Base-by-base conservation (phyloP, 2,797 vertebrate genomes). In the Spinus pinus region DNA sequence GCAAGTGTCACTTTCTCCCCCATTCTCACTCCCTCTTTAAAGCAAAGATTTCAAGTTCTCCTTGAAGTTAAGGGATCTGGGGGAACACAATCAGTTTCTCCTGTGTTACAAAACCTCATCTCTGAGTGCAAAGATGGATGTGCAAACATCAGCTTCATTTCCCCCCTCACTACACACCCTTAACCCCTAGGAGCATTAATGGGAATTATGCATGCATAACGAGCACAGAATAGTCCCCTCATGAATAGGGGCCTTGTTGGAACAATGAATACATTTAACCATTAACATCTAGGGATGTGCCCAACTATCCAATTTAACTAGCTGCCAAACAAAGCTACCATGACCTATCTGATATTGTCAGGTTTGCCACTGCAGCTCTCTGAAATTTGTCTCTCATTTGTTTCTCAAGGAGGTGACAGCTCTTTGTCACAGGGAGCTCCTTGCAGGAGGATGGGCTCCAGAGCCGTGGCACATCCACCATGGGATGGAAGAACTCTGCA, bases 231-330 rank as follows among this genome's bases (percentile, higher is more conserved):
- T 33, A 83, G 93, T 77, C 30, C 35, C 39, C 82, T 84, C 15
- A 90, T 96, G 96, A 97, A 97, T 97, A 92, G 92, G 64, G 78
- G 49, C 94, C 95, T 97, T 97, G 97, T 97, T 97, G 92, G 89
- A 80, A 94, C 86, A 95, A 95, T 91, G 95, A 96, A 94, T 82
- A 95, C 94, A 92, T 95, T 86, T 96, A 72, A 89, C 90, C 94
- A 97, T 88, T 90, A 94, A 95, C 81, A 89, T 95, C 90, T 90
- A 96, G 83, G 86, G 96, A 97, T 95, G 93, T 90, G 89, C 89
- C 5, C 22, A 93, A 88, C 91, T 94, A 91, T 66, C 90, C 81
- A 41, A 49, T 85, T 92, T 94, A 97, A 97, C 94, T 62, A 91
- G 84, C 90, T 83, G 73, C 77, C 92, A 91, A 22, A 94, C 90